phyloP scores from a whole-genome alignment of 2,113 vertebrate species.

The Asarcornis scutulata region DNA sequence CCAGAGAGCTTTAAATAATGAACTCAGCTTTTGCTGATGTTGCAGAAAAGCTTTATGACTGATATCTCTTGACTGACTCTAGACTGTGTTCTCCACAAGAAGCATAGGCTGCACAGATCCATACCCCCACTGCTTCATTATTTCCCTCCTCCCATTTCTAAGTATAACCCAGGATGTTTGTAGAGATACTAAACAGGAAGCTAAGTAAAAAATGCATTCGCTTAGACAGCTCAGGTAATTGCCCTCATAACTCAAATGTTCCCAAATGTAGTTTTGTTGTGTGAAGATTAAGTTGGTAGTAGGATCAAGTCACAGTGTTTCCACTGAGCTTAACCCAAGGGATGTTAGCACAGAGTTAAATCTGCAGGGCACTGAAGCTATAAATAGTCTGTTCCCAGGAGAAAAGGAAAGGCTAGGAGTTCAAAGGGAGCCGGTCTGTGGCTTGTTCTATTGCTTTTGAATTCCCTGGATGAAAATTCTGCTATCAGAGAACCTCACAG shows the following conservation, averaged over 20 bases:
- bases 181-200: neutral
- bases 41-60: neutral
- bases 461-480: neutral
- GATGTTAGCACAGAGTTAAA: neutral
- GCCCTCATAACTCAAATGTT: neutral
- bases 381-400: neutral
- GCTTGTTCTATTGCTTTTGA: neutral
- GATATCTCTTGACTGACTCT: neutral
- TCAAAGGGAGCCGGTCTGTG: neutral
- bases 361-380: neutral
- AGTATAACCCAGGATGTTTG: neutral
- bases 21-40: neutral
- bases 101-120: neutral
- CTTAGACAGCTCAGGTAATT: neutral
- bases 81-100: neutral
- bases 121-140: fast-evolving
- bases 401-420: neutral
- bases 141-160: neutral
- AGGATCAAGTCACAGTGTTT: neutral
- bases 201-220: neutral
- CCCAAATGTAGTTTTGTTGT: neutral
- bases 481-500: neutral
- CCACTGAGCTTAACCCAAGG: neutral
- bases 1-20: neutral
- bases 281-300: neutral